Conservation (phyloP, 2,113 vertebrate genomes). For the Poecilia latipinna region DNA sequence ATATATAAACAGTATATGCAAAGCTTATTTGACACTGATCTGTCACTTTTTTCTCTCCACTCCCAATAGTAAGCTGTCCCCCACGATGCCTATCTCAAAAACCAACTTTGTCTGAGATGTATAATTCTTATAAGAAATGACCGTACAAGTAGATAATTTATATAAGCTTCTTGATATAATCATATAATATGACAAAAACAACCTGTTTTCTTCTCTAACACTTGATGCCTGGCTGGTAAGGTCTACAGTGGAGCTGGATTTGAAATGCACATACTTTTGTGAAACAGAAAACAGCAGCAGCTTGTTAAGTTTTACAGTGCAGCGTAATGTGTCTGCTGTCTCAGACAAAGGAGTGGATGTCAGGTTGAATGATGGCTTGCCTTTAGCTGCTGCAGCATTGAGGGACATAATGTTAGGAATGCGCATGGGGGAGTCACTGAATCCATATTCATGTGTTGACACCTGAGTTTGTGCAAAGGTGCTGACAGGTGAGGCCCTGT, state of each 20-base stretch:
- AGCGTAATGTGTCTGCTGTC: slow-evolving; percentile 27
- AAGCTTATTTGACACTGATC: not conserved
- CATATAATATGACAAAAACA: not conserved
- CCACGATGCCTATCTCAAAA: not conserved
- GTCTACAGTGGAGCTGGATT: not conserved
- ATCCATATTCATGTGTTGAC: slow-evolving; percentile 41
- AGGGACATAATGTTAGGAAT: slow-evolving; percentile 64
- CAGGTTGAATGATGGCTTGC: slow-evolving; percentile 35
- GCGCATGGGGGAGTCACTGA: slow-evolving; percentile 21
- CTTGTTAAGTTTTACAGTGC: slow-evolving; percentile 14
- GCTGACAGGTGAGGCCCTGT: slow-evolving; percentile 60
- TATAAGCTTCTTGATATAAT: not conserved
- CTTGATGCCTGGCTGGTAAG: not conserved
- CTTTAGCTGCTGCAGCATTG: slow-evolving; percentile 23
- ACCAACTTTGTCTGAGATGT: not conserved
- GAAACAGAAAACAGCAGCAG: slow-evolving; percentile 22
- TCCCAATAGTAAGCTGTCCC: not conserved
- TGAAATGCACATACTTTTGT: not conserved
- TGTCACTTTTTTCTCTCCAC: not conserved
- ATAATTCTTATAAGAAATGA: not conserved
- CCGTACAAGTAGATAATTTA: not conserved
- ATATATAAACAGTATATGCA: not conserved
- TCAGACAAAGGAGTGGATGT: slow-evolving; percentile 50
- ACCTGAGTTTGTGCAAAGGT: slow-evolving; percentile 43
- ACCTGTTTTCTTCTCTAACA: not conserved